Conservation (phyloP, 2,888 invertebrate species). For the Drosophila yooni region DNA sequence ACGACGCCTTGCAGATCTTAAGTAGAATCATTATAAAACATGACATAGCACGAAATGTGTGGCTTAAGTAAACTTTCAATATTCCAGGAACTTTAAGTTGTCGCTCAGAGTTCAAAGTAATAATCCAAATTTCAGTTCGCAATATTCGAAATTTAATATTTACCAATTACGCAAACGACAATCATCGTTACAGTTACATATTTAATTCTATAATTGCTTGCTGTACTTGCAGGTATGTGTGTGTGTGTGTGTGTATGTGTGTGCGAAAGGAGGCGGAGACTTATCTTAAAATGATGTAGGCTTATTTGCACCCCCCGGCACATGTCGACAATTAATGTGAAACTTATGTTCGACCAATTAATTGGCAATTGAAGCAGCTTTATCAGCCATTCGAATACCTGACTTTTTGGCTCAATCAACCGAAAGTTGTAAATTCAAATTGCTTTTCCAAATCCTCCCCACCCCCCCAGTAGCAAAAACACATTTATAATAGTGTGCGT, state of each 20-base stretch:
- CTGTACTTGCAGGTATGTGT: background rate
- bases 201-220: background rate
- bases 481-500: conserved; percentile 1
- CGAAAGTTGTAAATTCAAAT: conserved; percentile 75
- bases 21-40: background rate
- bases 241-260: background rate
- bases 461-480: background rate
- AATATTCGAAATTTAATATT: background rate
- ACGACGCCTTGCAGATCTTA: background rate
- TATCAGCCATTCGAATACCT: conserved; percentile 19
- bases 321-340: conserved; percentile 31
- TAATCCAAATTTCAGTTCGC: background rate
- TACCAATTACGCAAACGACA: background rate
- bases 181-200: background rate
- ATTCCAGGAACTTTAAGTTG: background rate
- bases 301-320: background rate
- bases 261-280: background rate
- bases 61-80: background rate
- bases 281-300: conserved; percentile 5
- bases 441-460: conserved; percentile 38
- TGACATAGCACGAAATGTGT: background rate
- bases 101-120: background rate
- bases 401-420: conserved; percentile 64
- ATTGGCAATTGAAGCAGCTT: conserved; percentile 30
- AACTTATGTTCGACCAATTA: conserved; percentile 33